A percentile compares a stretch with the other conserved stretches of the same genome.
Evolutionary conservation across 2,797 vertebrate species (phyloP).

Genomic region (Chlorospingus semifuscus): DNA sequence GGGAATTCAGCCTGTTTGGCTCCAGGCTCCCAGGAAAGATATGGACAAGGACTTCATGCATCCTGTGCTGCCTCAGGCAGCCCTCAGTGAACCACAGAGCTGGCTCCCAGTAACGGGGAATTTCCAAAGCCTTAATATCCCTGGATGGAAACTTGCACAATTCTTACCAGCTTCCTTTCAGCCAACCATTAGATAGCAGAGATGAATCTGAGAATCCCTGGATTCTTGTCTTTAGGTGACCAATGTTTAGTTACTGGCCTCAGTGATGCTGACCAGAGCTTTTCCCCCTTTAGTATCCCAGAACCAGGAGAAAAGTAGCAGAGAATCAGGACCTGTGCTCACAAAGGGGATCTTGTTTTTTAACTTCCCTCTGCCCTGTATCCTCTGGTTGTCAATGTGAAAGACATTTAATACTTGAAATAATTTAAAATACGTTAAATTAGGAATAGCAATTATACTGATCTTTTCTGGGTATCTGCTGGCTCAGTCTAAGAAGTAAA

Average conservation of each 20-base stretch:
- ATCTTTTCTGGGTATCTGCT: slow-evolving; percentile 24
- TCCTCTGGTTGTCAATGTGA: neutral
- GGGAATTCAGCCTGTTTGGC: neutral
- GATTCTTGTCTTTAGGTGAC: neutral
- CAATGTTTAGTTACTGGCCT: neutral
- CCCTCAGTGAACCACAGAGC: neutral
- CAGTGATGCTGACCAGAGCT: neutral
- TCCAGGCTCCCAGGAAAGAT: neutral
- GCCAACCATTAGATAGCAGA: neutral
- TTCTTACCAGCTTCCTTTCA: neutral
- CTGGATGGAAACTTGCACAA: neutral
- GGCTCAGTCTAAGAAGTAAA: slow-evolving; percentile 1
- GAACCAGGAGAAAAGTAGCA: neutral
- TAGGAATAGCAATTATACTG: slow-evolving; percentile 12
- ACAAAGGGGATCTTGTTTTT: neutral
- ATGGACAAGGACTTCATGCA: neutral
- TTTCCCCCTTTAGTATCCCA: neutral
- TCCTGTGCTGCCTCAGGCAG: neutral
- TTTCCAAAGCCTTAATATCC: neutral
- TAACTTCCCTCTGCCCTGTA: neutral
- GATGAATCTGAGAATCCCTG: neutral
- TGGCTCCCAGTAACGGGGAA: neutral
- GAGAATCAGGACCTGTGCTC: neutral
- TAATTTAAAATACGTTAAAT: slow-evolving; percentile 37
- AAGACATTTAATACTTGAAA: slow-evolving; percentile 9